These are phyloP conservation scores for Eristalinus aeneus DNA, from an alignment of 2,888 invertebrate genomes.

Conservation along the genomic window DNA sequence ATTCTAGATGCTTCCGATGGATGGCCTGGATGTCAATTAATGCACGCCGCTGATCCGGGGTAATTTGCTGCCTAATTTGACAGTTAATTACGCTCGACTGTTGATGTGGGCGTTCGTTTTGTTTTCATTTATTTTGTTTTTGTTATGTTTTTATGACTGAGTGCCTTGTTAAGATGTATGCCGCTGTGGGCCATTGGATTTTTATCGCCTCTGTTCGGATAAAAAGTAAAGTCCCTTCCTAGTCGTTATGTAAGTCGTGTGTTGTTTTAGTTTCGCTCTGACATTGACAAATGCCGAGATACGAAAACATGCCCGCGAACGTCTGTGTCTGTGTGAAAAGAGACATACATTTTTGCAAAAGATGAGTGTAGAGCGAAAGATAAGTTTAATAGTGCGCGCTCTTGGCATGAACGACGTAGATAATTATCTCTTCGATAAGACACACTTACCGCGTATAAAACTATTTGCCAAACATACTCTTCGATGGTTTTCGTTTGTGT, in stretches of 20 bases:
- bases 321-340: neutral
- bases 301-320: neutral
- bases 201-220: neutral
- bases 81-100: neutral
- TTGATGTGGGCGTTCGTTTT: neutral
- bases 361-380: neutral
- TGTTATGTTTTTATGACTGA: conserved; percentile 2
- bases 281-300: conserved; percentile 36
- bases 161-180: neutral
- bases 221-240: neutral
- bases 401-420: neutral
- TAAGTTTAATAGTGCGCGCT: neutral
- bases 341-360: neutral
- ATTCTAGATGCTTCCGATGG: neutral
- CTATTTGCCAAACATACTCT: neutral
- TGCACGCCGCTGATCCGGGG: neutral
- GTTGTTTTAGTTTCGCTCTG: conserved; percentile 16
- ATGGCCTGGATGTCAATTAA: neutral
- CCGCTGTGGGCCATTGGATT: neutral
- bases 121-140: neutral
- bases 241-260: neutral
- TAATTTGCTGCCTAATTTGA: neutral
- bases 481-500: neutral
- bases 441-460: neutral
- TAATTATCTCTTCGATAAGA: neutral